Evolutionary conservation across 2,888 invertebrate species (phyloP).

Genomic region (Lapara coniferarum): DNA sequence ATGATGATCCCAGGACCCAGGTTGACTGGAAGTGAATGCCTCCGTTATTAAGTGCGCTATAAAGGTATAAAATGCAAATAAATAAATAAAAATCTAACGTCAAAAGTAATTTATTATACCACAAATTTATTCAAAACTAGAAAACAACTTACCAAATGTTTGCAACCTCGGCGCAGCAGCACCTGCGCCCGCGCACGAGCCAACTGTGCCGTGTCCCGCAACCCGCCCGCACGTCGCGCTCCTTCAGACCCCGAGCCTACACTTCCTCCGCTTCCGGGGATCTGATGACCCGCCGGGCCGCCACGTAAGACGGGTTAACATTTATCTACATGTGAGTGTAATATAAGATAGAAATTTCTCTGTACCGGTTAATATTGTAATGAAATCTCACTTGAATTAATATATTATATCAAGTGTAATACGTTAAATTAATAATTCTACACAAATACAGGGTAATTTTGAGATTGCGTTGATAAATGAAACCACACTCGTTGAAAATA

Average conservation of each 20-base stretch:
- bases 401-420: too few species aligned
- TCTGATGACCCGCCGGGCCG: not conserved
- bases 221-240: not conserved
- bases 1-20: too few species aligned
- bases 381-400: too few species aligned
- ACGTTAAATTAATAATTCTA: too few species aligned
- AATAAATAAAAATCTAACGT: too few species aligned
- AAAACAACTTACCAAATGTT: slow-evolving; percentile 37
- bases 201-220: slow-evolving; percentile 66
- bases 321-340: not conserved
- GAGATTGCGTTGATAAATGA: too few species aligned
- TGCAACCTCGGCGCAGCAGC: slow-evolving; percentile 49
- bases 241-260: slow-evolving; percentile 32
- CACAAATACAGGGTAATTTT: too few species aligned
- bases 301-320: not conserved
- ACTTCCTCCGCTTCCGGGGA: slow-evolving; percentile 61
- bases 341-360: not conserved
- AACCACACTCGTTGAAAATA: too few species aligned
- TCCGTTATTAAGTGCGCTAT: too few species aligned
- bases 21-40: too few species aligned
- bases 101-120: too few species aligned
- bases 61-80: too few species aligned
- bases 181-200: slow-evolving; percentile 79
- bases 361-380: not conserved
- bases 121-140: not conserved